These are phyloP conservation scores for Apotomis turbidana DNA, from an alignment of 2,888 invertebrate species.

Conservation along the genomic window DNA sequence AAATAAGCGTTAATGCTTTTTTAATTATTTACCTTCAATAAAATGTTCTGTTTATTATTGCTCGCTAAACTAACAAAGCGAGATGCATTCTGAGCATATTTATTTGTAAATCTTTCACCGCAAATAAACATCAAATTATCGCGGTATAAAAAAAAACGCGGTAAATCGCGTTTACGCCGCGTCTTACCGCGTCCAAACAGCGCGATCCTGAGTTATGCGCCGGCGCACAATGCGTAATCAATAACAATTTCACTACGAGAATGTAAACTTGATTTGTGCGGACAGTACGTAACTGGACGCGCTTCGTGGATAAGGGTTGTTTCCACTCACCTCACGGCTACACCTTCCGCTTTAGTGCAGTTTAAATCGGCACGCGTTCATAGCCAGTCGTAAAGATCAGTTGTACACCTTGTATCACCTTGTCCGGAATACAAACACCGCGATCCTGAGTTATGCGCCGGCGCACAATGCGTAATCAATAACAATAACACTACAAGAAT, in stretches of 20 bases:
- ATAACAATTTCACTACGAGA: constrained; percentile 74
- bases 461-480: constrained; percentile 76
- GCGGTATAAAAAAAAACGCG: constrained; percentile 9
- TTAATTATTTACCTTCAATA: too few relatives aligned
- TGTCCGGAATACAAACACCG: constrained; percentile 66
- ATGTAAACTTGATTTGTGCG: constrained; percentile 64
- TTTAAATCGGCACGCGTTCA: too few relatives aligned
- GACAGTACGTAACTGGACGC: constrained; percentile 42
- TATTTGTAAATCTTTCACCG: constrained; percentile 14
- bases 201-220: constrained; percentile 73
- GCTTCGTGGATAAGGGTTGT: background rate
- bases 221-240: constrained; percentile 73
- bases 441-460: constrained; percentile 71
- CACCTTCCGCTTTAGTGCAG: too few relatives aligned
- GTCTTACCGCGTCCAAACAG: constrained; percentile 61
- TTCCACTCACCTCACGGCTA: too few relatives aligned
- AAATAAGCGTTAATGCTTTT: too few relatives aligned
- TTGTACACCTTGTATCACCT: constrained; percentile 40
- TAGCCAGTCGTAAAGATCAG: too few relatives aligned
- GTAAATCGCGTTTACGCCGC: constrained; percentile 36
- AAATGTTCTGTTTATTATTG: too few relatives aligned
- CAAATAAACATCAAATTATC: constrained; percentile 41
- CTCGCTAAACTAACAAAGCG: too few relatives aligned
- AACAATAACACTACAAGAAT: constrained; percentile 71
- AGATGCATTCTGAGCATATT: background rate